phyloP scores from a whole-genome alignment of 2,888 invertebrate genomes.

The Amitus sp. region DNA sequence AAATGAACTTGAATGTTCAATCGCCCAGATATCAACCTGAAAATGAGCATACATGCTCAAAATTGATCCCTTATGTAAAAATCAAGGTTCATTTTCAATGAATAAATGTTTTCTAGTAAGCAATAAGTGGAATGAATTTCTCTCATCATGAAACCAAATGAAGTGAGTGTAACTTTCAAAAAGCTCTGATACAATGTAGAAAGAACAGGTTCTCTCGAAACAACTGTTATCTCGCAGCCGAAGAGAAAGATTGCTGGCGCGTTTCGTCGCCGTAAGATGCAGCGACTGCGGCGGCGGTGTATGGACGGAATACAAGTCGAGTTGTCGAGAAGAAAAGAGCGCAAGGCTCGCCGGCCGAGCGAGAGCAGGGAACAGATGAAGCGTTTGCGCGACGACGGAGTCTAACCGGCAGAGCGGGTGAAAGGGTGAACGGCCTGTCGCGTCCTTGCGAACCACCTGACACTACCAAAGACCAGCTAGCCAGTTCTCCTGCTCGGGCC shows the following conservation, averaged over 20 bases:
- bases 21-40: too few relatives aligned
- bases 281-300: neutral
- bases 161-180: neutral
- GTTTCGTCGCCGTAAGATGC: slow-evolving; percentile 1
- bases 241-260: slow-evolving; percentile 4
- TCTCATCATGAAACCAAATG: too few relatives aligned
- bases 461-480: slow-evolving; percentile 37
- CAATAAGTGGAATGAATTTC: too few relatives aligned
- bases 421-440: slow-evolving; percentile 55
- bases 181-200: slow-evolving; percentile 5
- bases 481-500: slow-evolving; percentile 50
- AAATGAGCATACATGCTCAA: too few relatives aligned
- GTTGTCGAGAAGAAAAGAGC: slow-evolving; percentile 11
- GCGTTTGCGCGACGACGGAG: slow-evolving; percentile 40
- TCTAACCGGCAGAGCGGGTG: slow-evolving; percentile 40
- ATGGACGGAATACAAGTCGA: slow-evolving; percentile 17
- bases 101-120: too few relatives aligned
- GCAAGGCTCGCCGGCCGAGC: slow-evolving; percentile 13
- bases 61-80: too few relatives aligned
- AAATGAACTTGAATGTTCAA: too few relatives aligned
- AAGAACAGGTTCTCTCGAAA: slow-evolving; percentile 3
- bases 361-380: slow-evolving; percentile 35
- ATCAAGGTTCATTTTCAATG: too few relatives aligned
- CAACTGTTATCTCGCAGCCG: slow-evolving; percentile 8
- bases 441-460: slow-evolving; percentile 57